Conservation (phyloP, 2,113 vertebrate species). For the Cheilinus undulatus region DNA sequence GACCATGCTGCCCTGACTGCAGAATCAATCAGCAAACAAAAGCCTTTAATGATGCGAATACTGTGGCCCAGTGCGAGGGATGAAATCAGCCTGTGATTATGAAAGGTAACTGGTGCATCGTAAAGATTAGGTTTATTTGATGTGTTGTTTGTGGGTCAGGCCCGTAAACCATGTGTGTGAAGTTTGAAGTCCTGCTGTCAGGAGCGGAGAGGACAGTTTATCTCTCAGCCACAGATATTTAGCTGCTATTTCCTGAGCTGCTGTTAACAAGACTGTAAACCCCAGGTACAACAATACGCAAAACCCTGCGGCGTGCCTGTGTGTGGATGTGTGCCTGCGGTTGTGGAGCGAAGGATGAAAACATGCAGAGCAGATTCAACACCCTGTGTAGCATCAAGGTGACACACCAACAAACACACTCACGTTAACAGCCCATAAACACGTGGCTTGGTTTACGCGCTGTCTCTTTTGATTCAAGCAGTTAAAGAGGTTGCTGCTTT, state of each 20-base stretch:
- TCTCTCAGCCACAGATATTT: constrained; percentile 56
- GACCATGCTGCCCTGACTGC: neutral
- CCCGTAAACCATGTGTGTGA: constrained; percentile 43
- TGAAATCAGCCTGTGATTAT: constrained; percentile 36
- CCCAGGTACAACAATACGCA: constrained; percentile 30
- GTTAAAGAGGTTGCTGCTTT: constrained; percentile 1
- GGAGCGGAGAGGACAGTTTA: constrained; percentile 40
- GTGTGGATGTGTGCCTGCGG: neutral
- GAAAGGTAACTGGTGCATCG: constrained; percentile 36
- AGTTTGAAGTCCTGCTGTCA: constrained; percentile 22
- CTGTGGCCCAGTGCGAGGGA: constrained; percentile 1
- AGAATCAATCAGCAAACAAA: constrained; percentile 22
- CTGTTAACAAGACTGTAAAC: constrained; percentile 65
- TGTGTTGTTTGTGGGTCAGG: constrained; percentile 19
- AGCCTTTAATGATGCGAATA: constrained; percentile 11
- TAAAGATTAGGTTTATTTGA: constrained; percentile 64
- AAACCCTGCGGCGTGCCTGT: constrained; percentile 17
- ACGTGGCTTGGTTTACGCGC: neutral
- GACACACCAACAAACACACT: constrained; percentile 13
- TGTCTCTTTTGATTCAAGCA: neutral
- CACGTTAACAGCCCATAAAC: constrained; percentile 27
- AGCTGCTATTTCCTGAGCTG: constrained; percentile 39
- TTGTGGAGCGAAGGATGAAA: constrained; percentile 6
- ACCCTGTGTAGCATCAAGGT: constrained; percentile 22
- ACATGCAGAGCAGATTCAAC: constrained; percentile 27